phyloP scores from a whole-genome alignment of 1,140 invertebrate genomes.

The Macrocentrus cingulum region DNA sequence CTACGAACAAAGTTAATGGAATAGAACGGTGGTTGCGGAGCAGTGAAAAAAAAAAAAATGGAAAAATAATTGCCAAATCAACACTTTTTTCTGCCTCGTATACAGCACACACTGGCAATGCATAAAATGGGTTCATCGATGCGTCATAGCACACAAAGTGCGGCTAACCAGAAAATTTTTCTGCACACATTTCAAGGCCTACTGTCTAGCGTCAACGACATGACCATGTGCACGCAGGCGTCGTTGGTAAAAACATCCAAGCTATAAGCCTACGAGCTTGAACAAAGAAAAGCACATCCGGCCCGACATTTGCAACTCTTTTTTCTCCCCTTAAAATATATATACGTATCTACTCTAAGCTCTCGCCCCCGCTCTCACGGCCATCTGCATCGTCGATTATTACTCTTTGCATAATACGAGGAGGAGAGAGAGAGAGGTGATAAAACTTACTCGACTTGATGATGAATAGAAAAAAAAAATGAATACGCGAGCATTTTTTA shows the following conservation, averaged over 20 bases:
- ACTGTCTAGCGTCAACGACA: constrained; percentile 17
- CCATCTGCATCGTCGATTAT: constrained; percentile 3
- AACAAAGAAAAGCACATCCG: constrained; percentile 31
- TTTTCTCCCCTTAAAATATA: constrained; percentile 9
- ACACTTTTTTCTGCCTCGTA: constrained; percentile 1
- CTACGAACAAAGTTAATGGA: not conserved
- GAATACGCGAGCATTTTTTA: constrained; percentile 26
- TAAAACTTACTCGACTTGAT: no score
- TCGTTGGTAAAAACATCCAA: constrained; percentile 17
- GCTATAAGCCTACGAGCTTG: constrained; percentile 25
- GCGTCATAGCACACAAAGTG: constrained; percentile 18
- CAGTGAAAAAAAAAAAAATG: constrained; percentile 9
- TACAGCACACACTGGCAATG: constrained; percentile 7
- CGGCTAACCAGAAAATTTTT: constrained; percentile 21
- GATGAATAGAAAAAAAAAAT: constrained; percentile 22
- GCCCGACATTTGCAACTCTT: constrained; percentile 21
- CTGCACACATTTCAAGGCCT: constrained; percentile 13
- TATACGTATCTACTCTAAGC: constrained; percentile 25
- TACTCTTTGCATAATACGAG: constrained; percentile 44
- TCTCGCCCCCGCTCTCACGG: constrained; percentile 19
- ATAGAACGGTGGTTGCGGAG: not conserved
- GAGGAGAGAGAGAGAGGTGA: constrained; percentile 28
- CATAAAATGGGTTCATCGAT: constrained; percentile 26
- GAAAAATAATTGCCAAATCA: not conserved
- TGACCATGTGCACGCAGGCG: constrained; percentile 20